Conservation (phyloP, 2,888 invertebrate species). For the Plutella xylostella region DNA sequence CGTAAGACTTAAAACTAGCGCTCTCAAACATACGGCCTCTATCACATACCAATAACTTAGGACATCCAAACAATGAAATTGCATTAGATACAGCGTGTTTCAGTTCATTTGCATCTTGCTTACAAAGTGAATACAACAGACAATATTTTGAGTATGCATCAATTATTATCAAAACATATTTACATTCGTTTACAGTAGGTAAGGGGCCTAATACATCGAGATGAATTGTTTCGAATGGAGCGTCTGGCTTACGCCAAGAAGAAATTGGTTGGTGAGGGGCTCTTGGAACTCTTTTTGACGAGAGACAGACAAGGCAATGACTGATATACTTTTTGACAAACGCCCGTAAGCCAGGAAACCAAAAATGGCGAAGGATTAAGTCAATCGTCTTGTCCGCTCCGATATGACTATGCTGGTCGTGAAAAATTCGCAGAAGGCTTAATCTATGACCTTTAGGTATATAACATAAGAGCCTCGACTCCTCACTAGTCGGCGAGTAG, state of each 20-base stretch:
- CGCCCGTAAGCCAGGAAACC: background rate
- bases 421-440: conserved; percentile 20
- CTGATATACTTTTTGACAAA: conserved; percentile 17
- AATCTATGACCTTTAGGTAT: conserved; percentile 18
- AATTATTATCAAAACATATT: conserved; percentile 3
- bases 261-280: conserved; percentile 3
- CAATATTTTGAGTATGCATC: conserved; percentile 7
- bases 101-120: conserved; percentile 1
- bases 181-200: conserved; percentile 1
- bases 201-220: conserved; percentile 3
- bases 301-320: conserved; percentile 14
- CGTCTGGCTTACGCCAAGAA: conserved; percentile 4
- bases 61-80: conserved; percentile 2
- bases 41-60: conserved; percentile 7
- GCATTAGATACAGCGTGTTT: background rate
- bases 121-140: background rate
- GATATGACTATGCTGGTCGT: conserved; percentile 20
- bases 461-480: conserved; percentile 8
- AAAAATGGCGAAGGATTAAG: conserved; percentile 13
- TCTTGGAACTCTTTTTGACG: background rate
- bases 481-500: conserved; percentile 6
- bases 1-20: background rate
- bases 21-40: conserved; percentile 9
- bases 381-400: conserved; percentile 18
- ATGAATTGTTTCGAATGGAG: conserved; percentile 4